These are phyloP conservation scores for Cettia cetti DNA, from an alignment of 2,113 vertebrate genomes.

Conservation along the genomic window DNA sequence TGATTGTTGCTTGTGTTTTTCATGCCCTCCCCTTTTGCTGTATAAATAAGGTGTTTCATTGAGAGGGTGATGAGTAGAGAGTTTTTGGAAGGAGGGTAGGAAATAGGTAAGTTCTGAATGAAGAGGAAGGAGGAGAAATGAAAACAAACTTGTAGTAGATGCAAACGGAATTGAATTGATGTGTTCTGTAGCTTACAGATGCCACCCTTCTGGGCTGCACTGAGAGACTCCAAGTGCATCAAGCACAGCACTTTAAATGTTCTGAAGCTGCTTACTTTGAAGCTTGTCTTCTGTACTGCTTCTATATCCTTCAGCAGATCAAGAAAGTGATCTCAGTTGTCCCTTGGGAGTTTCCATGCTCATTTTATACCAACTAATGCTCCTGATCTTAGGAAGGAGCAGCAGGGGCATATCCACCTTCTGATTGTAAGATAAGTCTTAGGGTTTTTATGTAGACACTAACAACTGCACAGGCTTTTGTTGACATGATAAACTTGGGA, in stretches of 20 bases:
- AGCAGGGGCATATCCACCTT: neutral
- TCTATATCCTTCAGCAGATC: neutral
- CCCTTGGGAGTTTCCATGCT: neutral
- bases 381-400: neutral
- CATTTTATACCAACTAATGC: neutral
- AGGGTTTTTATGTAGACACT: neutral
- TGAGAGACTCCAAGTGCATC: neutral
- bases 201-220: neutral
- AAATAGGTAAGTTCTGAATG: neutral
- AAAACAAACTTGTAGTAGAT: neutral
- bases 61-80: neutral
- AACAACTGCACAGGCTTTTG: neutral
- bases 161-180: neutral
- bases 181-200: neutral
- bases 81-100: neutral
- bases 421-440: neutral
- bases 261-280: neutral
- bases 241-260: neutral
- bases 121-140: neutral
- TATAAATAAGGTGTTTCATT: neutral
- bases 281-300: neutral
- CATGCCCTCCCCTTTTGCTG: neutral
- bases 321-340: neutral
- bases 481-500: neutral
- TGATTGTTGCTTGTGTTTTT: neutral